phyloP scores from a whole-genome alignment of 2,888 invertebrate genomes.

The Psylliodes chrysocephalus region DNA sequence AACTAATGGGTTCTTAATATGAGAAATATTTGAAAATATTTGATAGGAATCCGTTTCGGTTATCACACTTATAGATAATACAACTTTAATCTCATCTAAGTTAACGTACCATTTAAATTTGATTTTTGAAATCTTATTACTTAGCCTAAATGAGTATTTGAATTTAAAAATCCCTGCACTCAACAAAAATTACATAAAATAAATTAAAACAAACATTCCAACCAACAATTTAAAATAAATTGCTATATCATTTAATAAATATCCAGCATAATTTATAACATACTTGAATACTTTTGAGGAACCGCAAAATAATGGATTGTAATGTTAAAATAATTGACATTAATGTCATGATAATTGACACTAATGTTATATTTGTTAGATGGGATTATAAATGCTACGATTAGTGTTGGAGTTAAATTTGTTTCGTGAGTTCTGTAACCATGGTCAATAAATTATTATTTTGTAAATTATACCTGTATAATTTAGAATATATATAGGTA shows the following conservation, averaged over 20 bases:
- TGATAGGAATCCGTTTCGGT: too few species aligned
- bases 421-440: background rate
- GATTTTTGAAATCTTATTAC: too few species aligned
- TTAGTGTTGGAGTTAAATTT: slow-evolving; percentile 3
- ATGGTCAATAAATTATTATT: background rate
- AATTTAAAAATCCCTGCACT: too few species aligned
- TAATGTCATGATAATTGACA: slow-evolving; percentile 10
- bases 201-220: too few species aligned
- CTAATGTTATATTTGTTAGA: slow-evolving; percentile 1
- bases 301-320: slow-evolving; percentile 10
- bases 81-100: too few species aligned
- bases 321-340: slow-evolving; percentile 15
- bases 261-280: background rate
- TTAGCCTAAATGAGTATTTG: too few species aligned
- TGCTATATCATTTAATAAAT: background rate
- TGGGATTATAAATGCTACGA: slow-evolving; percentile 11
- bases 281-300: slow-evolving; percentile 3
- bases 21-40: too few species aligned
- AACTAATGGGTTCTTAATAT: too few species aligned
- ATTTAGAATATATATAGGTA: too few species aligned
- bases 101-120: too few species aligned
- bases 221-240: background rate
- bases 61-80: too few species aligned
- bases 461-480: background rate
- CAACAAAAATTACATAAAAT: too few species aligned